Evolutionary conservation across 1,140 invertebrate species (phyloP).

Genomic region (Mercenaria mercenaria): DNA sequence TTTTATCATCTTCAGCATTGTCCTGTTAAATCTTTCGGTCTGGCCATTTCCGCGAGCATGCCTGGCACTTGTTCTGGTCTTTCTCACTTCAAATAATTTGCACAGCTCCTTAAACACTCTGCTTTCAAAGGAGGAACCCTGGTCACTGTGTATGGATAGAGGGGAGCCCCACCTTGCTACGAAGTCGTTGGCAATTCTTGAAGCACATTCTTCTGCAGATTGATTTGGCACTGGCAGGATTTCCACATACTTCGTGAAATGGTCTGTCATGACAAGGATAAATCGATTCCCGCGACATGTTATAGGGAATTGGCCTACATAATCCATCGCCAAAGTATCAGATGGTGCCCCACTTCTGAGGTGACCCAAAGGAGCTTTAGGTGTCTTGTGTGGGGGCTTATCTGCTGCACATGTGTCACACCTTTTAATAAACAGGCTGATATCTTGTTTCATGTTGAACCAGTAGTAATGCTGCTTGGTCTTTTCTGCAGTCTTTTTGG

Average conservation of each 20-base stretch:
- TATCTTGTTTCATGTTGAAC: slow-evolving; percentile 50
- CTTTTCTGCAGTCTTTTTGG: slow-evolving; percentile 4
- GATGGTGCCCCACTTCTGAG: neutral
- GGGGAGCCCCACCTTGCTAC: slow-evolving; percentile 11
- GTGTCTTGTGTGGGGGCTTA: neutral
- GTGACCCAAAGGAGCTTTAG: neutral
- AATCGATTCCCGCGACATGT: slow-evolving; percentile 13
- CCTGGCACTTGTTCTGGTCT: slow-evolving; percentile 57
- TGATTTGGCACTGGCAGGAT: slow-evolving; percentile 65
- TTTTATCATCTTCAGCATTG: slow-evolving; percentile 68
- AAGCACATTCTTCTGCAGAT: slow-evolving; percentile 51
- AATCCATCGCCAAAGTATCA: slow-evolving; percentile 30
- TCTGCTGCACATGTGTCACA: neutral
- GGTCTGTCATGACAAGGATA: slow-evolving; percentile 38
- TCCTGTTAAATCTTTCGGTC: slow-evolving; percentile 77
- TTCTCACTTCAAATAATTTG: slow-evolving; percentile 29
- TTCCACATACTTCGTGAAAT: slow-evolving; percentile 59
- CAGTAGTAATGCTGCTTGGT: slow-evolving; percentile 19
- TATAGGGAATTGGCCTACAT: slow-evolving; percentile 4
- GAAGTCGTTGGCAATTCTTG: neutral
- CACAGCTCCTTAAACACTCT: slow-evolving; percentile 48
- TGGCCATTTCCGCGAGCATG: slow-evolving; percentile 64
- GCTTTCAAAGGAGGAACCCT: slow-evolving; percentile 58
- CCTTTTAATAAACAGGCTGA: neutral
- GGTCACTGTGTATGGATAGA: slow-evolving; percentile 40